These are phyloP conservation scores for Grallaria varia DNA, from an alignment of 2,113 vertebrate species.

Conservation along the genomic window DNA sequence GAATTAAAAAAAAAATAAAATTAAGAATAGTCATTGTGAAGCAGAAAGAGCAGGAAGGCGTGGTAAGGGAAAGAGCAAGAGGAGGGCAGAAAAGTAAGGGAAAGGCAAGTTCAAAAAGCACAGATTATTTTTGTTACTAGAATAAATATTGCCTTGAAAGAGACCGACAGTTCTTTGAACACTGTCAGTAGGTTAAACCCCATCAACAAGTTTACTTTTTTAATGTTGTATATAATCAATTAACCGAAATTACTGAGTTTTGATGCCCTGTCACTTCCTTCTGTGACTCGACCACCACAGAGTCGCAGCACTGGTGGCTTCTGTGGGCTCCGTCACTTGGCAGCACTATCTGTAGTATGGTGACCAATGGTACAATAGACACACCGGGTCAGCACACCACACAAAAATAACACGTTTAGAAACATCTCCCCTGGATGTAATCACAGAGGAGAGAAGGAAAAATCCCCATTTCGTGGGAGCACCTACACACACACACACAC, in stretches of 20 bases:
- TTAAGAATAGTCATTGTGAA: neutral
- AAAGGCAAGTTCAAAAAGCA: neutral
- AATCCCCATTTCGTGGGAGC: accelerated
- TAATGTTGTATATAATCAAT: neutral
- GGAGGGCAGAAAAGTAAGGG: neutral
- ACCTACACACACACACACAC: neutral
- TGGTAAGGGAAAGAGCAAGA: neutral
- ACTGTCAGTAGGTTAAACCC: neutral
- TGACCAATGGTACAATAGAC: neutral
- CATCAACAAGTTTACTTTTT: accelerated
- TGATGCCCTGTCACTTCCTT: neutral
- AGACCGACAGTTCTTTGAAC: neutral
- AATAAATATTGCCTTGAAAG: neutral
- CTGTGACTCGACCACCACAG: accelerated
- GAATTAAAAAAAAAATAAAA: neutral
- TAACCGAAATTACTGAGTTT: neutral
- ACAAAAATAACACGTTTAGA: neutral
- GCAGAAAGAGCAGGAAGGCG: neutral
- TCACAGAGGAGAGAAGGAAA: neutral
- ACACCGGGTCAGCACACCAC: neutral
- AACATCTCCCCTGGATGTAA: neutral
- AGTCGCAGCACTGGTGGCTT: neutral
- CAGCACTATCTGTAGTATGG: neutral
- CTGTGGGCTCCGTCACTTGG: neutral
- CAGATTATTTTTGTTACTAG: neutral